These are phyloP conservation scores for Carcina quercana DNA, from an alignment of 2,888 invertebrate genomes.

Conservation along the genomic window DNA sequence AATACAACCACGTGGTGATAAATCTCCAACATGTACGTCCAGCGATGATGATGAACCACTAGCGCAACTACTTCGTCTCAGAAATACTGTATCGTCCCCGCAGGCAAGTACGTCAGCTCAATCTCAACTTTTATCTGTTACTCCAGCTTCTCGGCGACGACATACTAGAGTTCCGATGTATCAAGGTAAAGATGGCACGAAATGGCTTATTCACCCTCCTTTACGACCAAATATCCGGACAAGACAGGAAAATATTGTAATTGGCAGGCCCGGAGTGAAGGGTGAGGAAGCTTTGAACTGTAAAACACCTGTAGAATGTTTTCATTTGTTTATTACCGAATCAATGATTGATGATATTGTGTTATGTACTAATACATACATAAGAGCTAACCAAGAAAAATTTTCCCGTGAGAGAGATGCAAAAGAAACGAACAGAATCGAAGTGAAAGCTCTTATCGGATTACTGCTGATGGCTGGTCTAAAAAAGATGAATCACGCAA, in stretches of 20 bases:
- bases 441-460: neutral
- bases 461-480: neutral
- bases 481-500: neutral
- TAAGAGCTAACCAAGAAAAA: neutral
- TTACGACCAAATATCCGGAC: constrained; percentile 8
- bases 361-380: too few relatives aligned
- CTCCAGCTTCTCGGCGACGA: constrained; percentile 9
- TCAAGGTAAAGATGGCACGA: constrained; percentile 9
- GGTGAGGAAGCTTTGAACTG: constrained; percentile 6
- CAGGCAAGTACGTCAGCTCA: too few relatives aligned
- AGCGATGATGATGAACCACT: constrained; percentile 11
- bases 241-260: constrained; percentile 11
- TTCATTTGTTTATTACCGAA: constrained; percentile 9
- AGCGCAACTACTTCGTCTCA: constrained; percentile 7
- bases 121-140: too few relatives aligned
- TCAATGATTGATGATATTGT: too few relatives aligned
- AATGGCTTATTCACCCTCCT: constrained; percentile 8
- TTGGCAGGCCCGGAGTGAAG: constrained; percentile 8
- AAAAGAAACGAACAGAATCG: too few relatives aligned
- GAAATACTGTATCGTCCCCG: too few relatives aligned
- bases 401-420: too few relatives aligned
- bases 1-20: constrained; percentile 8
- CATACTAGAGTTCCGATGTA: constrained; percentile 9
- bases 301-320: constrained; percentile 12
- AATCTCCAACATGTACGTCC: constrained; percentile 9